Base-by-base conservation (phyloP, 2,113 vertebrate species). In the Apistogramma diplotaenia region DNA sequence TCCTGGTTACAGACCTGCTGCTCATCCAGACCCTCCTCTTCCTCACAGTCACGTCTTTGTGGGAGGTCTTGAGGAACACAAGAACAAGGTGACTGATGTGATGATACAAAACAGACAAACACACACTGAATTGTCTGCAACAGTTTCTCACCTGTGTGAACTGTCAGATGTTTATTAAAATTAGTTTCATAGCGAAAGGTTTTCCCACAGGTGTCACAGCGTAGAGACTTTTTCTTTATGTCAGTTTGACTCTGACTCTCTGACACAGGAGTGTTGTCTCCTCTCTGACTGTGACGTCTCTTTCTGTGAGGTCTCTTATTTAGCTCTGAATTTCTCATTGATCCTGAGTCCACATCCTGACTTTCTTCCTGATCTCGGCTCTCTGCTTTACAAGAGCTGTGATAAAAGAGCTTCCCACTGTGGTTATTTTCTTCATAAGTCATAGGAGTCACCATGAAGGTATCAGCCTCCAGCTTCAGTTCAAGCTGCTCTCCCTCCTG, bases 381-480 rank as follows among this genome's bases (percentile, higher is more conserved):
- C 57, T n/a, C n/a, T n/a, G n/a, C n/a, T n/a, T n/a, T n/a, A n/a
- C n/a, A n/a, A n/a, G n/a, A n/a, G n/a, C n/a, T n/a, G n/a, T n/a
- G n/a, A n/a, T n/a, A n/a, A n/a, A n/a, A n/a, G n/a, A n/a, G n/a
- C n/a, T n/a, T n/a, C n/a, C n/a, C n/a, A 3, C 57, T 59, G 57
- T 19, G 16, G 57, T 4, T 0, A 58, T 3, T 33, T 59, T 59
- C 57, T 29, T 59, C 16, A 59, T 59, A 59, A n/a, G n/a, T n/a
- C n/a, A n/a, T n/a, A n/a, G n/a, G n/a, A 59, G 27, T 59, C 29
- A 33, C 29, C 29, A 59, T 0, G 0, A n/a, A 59, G 3, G 18
- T 0, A 59, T 59, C 57, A 33, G 57, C 0, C 29, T 59, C 57
- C 57, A 11, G 31, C 29, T 9, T 59, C 0, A n/a, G 18, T 33